Evolutionary conservation across 2,888 invertebrate species (phyloP).

Genomic region (Leptinotarsa rubiginosa): DNA sequence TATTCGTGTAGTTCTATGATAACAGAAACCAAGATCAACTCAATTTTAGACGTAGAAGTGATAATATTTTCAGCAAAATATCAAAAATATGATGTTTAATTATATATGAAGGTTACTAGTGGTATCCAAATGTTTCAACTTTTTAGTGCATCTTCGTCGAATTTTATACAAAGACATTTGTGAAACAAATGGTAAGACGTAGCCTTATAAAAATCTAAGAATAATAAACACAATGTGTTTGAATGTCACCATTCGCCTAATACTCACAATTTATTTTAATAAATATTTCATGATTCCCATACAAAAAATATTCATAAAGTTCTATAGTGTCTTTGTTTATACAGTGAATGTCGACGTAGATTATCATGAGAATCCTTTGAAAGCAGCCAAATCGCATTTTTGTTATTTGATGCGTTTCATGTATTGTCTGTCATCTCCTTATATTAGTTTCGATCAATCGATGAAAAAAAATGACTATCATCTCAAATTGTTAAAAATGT

Average conservation of each 20-base stretch:
- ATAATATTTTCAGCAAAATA: too few species aligned
- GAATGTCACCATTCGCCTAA: slow-evolving; percentile 35
- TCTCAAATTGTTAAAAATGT: too few species aligned
- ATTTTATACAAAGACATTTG: slow-evolving; percentile 46
- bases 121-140: slow-evolving; percentile 17
- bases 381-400: not conserved
- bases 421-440: too few species aligned
- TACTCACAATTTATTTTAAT: slow-evolving; percentile 34
- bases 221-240: slow-evolving; percentile 49
- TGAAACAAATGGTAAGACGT: slow-evolving; percentile 48
- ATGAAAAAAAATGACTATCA: too few species aligned
- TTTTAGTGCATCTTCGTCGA: slow-evolving; percentile 19
- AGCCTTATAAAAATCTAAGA: slow-evolving; percentile 46
- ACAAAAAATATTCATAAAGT: slow-evolving; percentile 9
- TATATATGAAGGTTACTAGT: not conserved
- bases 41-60: too few species aligned
- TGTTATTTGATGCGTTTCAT: not conserved
- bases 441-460: too few species aligned
- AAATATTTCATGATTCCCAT: slow-evolving; percentile 38
- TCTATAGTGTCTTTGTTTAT: slow-evolving; percentile 6
- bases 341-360: not conserved
- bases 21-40: too few species aligned
- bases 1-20: too few species aligned
- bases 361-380: not conserved
- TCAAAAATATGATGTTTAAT: not conserved